phyloP scores from a whole-genome alignment of 2,113 vertebrate species.

The Oryzias woworae region DNA sequence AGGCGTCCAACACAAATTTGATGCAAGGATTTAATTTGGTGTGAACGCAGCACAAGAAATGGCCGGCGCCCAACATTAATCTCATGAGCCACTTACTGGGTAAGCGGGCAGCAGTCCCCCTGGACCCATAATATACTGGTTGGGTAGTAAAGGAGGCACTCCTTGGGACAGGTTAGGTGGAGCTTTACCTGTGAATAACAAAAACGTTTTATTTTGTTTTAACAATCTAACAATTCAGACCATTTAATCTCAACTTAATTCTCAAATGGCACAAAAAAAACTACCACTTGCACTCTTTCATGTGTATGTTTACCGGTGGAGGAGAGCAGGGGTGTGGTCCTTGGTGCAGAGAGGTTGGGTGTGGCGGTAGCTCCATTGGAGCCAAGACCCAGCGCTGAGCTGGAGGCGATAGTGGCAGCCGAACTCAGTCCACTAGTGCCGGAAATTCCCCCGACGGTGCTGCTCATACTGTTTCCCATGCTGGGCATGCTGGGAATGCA shows the following conservation, averaged over 20 bases:
- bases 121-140: slow-evolving; percentile 98
- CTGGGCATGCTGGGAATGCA: slow-evolving; percentile 62
- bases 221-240: too few species aligned
- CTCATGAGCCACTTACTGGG: slow-evolving; percentile 81
- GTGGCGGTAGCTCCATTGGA: slow-evolving; percentile 79
- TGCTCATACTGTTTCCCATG: slow-evolving; percentile 62
- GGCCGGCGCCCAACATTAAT: background rate
- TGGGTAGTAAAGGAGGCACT: slow-evolving; percentile 92
- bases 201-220: background rate
- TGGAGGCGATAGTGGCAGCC: slow-evolving; percentile 51
- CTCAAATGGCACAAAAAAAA: background rate
- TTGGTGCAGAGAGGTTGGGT: slow-evolving; percentile 77
- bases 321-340: slow-evolving; percentile 82
- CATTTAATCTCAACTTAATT: too few species aligned
- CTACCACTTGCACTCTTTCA: too few species aligned
- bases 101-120: slow-evolving; percentile 96
- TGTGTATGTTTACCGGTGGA: slow-evolving; percentile 75
- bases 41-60: too few species aligned
- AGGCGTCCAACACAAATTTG: too few species aligned
- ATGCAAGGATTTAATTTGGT: too few species aligned
- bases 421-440: slow-evolving; percentile 75
- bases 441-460: slow-evolving; percentile 48
- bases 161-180: slow-evolving; percentile 95
- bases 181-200: slow-evolving; percentile 84
- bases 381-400: slow-evolving; percentile 80